Evolutionary conservation across 30 jellyfish, hydroid and myxozoan species (phyloP), one percentile per base, ranked within the genome.

Genomic region (Cassiopea andromeda): DNA sequence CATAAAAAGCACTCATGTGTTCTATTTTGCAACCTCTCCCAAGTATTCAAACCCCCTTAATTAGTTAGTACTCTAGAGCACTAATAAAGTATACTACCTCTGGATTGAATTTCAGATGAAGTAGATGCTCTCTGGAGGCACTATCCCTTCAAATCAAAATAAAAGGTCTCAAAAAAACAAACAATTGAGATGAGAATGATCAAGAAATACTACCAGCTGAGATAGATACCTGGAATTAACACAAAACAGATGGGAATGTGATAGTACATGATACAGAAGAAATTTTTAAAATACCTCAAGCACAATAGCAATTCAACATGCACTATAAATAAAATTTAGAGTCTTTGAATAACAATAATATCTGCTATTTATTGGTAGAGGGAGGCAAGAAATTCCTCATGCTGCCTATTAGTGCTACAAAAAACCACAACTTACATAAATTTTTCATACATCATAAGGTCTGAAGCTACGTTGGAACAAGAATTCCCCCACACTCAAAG

Each of bases 101-200:
- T 10, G 15, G 43, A 66, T 64, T 46, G 75, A 75, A 77, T 18
- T 71, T 46, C 46, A 86, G 38, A 27, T 66, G 60, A 19, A 86
- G 60, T 43, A 78, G 59, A 68, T 86, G 93, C 82, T 86, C 68
- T 61, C 93, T 75, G 17, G 89, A 77, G 14, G 89, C 85, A 49
- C 19, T 38, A 48, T 86, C 93, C 48, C 93, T 86, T 57, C n/a
- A 76, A 17, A 49, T 1, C 43, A 59, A 59, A 19, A 15, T 15
- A n/a, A 5, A 46, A 0, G 44, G 8, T 64, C 6, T 4, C 43
- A 64, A 9, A 9, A 4, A 27, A 54, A 70, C 13, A 70, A 8
- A 70, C 2, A 70, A 12, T 14, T 19, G 5, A 70, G 54, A 70
- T 9, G 19, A 14, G 7, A 13, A 16, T 19, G 79, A 27, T 27